A percentile compares a stretch with the other conserved stretches of the same genome.
These are phyloP conservation scores for Brachyopa scutellaris DNA, from an alignment of 2,888 invertebrate genomes.

Conservation along the genomic window DNA sequence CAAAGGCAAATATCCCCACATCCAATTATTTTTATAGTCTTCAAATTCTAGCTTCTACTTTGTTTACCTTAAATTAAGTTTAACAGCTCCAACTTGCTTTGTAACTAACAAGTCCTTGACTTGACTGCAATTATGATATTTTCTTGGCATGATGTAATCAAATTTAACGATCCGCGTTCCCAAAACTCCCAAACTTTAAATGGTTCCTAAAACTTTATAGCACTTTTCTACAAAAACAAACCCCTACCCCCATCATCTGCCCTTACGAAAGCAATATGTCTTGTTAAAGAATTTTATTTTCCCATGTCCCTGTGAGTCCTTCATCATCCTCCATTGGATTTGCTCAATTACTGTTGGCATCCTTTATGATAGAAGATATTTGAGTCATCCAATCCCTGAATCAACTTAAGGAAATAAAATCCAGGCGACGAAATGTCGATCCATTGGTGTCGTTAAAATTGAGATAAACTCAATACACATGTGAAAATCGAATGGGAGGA, in stretches of 20 bases:
- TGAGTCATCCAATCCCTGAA: slow-evolving; percentile 15
- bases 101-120: too few species aligned
- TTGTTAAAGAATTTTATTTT: neutral
- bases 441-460: slow-evolving; percentile 62
- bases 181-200: too few species aligned
- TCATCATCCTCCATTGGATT: slow-evolving; percentile 10
- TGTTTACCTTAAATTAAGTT: too few species aligned
- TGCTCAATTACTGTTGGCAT: slow-evolving; percentile 42
- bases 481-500: slow-evolving; percentile 54
- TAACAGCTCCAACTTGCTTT: too few species aligned
- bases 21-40: too few species aligned
- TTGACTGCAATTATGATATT: too few species aligned
- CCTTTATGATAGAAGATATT: slow-evolving; percentile 45
- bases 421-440: slow-evolving; percentile 68
- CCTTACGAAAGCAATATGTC: slow-evolving; percentile 22
- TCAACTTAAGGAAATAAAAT: slow-evolving; percentile 48
- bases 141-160: too few species aligned
- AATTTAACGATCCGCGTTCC: slow-evolving; percentile 23
- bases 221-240: neutral
- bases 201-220: slow-evolving; percentile 10
- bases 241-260: too few species aligned
- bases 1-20: too few species aligned
- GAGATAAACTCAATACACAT: slow-evolving; percentile 58
- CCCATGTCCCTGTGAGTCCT: neutral
- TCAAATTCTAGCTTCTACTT: too few species aligned